Percentiles rank a stretch among this genome's conserved stretches.
These are phyloP conservation scores for Montifringilla adamsi DNA, from an alignment of 2,113 vertebrate genomes.

Conservation along the genomic window DNA sequence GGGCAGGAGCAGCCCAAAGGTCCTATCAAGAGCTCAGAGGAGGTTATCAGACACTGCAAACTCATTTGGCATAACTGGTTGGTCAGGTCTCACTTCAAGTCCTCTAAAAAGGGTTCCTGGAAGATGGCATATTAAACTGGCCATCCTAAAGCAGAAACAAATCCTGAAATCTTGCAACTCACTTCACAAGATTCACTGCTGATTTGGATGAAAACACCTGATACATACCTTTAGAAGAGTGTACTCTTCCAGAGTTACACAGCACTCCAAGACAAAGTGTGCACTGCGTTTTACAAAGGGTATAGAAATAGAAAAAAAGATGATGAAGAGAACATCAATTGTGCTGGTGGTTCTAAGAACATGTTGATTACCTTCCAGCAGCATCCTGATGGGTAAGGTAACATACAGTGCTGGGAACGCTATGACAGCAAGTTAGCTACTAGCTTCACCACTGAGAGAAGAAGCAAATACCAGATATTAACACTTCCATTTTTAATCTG, in stretches of 20 bases:
- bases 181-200: background rate
- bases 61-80: background rate
- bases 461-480: background rate
- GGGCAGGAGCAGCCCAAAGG: background rate
- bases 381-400: background rate
- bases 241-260: background rate
- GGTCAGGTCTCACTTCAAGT: background rate
- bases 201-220: background rate
- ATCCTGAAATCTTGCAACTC: background rate
- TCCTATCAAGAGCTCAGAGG: background rate
- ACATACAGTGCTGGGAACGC: background rate
- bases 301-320: background rate
- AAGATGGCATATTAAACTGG: background rate
- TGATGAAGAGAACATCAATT: background rate
- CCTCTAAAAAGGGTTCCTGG: background rate
- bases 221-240: background rate
- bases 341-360: background rate
- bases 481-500: background rate
- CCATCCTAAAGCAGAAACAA: background rate
- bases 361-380: background rate
- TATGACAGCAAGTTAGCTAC: background rate
- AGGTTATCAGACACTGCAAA: background rate
- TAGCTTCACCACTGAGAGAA: background rate
- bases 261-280: background rate
- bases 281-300: background rate